These are phyloP conservation scores for Sinocyclocheilus anophthalmus DNA, from an alignment of 2,113 vertebrate species.

Conservation along the genomic window DNA sequence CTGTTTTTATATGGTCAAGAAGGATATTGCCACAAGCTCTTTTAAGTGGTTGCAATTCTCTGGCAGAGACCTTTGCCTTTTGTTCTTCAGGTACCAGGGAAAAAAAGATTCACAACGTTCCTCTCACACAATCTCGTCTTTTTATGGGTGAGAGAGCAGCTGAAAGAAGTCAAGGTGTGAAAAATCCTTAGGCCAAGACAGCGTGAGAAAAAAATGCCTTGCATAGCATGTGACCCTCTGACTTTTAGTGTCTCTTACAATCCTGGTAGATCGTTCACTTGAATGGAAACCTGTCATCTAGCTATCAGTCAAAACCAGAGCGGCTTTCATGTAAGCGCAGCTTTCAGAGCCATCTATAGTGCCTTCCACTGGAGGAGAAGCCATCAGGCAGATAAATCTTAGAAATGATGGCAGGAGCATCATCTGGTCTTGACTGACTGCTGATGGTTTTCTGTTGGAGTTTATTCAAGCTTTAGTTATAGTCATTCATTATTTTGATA, in stretches of 20 bases:
- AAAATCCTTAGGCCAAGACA: slow-evolving; percentile 36
- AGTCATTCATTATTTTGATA: slow-evolving; percentile 38
- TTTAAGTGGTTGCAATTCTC: slow-evolving; percentile 54
- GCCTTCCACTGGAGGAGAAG: slow-evolving; percentile 79
- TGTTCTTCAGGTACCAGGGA: slow-evolving; percentile 66
- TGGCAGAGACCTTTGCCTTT: slow-evolving; percentile 62
- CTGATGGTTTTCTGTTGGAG: slow-evolving; percentile 51
- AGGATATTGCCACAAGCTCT: slow-evolving; percentile 46
- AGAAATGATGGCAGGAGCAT: slow-evolving; percentile 59
- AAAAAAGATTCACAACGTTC: slow-evolving; percentile 42
- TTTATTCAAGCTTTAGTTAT: slow-evolving; percentile 51
- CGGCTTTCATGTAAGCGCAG: slow-evolving; percentile 63
- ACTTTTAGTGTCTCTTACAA: slow-evolving; percentile 43
- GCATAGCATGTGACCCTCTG: slow-evolving; percentile 45
- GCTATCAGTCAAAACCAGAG: slow-evolving; percentile 71
- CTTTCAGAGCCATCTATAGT: slow-evolving; percentile 72
- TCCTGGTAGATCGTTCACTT: slow-evolving; percentile 48
- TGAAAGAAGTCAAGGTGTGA: slow-evolving; percentile 52
- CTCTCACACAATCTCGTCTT: slow-evolving; percentile 41
- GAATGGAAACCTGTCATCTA: slow-evolving; percentile 54
- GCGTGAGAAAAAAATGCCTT: slow-evolving; percentile 23
- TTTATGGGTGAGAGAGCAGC: slow-evolving; percentile 22
- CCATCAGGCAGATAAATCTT: slow-evolving; percentile 71
- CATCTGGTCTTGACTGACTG: slow-evolving; percentile 69
- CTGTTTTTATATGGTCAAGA: slow-evolving; percentile 53